Conservation (phyloP, 1,140 invertebrate genomes). For the Argopecten irradians region DNA sequence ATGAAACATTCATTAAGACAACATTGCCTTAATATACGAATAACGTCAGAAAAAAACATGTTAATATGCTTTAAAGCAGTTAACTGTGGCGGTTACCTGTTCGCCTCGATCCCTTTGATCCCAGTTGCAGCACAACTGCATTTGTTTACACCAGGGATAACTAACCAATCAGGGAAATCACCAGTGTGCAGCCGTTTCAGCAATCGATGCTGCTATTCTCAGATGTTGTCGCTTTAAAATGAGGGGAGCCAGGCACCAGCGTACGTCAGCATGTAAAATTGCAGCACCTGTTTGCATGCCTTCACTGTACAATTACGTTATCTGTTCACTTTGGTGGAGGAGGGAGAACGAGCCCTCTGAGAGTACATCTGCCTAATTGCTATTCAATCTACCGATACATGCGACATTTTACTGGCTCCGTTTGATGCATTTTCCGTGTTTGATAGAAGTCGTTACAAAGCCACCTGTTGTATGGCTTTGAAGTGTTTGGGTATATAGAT, state of each 20-base stretch:
- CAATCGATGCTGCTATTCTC: background rate
- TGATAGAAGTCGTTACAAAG: background rate
- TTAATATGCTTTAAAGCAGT: background rate
- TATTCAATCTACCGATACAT: slow-evolving; percentile 22
- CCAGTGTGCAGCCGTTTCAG: background rate
- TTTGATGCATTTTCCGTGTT: background rate
- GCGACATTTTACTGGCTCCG: background rate
- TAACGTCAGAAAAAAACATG: no score
- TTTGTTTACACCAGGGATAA: background rate
- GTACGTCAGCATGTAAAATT: background rate
- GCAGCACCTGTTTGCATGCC: background rate
- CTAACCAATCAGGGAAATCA: background rate
- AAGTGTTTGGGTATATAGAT: background rate
- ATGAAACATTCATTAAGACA: no score
- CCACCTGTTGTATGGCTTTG: background rate
- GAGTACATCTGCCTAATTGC: background rate
- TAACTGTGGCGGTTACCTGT: background rate
- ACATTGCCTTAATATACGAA: no score
- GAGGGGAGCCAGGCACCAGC: background rate
- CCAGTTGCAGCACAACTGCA: background rate
- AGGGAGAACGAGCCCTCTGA: background rate
- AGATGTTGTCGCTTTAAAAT: background rate
- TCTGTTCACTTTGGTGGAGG: background rate
- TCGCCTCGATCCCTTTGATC: background rate
- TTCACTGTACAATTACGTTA: background rate